phyloP scores from a whole-genome alignment of 2,888 invertebrate species.

The Mythimna albipuncta region DNA sequence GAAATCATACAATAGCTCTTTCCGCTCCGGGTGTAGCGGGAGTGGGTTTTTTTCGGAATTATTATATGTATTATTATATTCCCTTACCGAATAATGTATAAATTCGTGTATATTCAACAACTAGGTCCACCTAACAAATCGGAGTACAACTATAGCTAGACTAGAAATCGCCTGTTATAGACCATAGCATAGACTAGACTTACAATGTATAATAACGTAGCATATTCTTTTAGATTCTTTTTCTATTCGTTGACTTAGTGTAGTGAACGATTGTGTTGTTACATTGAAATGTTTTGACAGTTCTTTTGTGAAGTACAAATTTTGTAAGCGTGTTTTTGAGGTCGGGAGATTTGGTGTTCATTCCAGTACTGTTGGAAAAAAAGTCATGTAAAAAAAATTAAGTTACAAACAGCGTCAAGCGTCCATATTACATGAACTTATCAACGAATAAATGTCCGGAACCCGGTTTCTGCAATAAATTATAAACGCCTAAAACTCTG shows the following conservation, averaged over 20 bases:
- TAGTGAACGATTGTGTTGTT: conserved; percentile 53
- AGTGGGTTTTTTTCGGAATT: no score
- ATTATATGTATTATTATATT: no score
- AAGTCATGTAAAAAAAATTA: no score
- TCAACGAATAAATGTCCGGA: background rate
- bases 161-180: conserved; percentile 53
- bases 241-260: conserved; percentile 50
- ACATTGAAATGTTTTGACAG: conserved; percentile 30
- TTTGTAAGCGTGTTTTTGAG: conserved; percentile 53
- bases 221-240: conserved; percentile 45
- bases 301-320: conserved; percentile 59
- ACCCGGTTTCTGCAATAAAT: background rate
- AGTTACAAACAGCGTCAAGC: no score
- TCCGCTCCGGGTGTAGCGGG: no score
- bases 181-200: conserved; percentile 48
- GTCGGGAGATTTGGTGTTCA: conserved; percentile 12
- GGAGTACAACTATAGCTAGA: conserved; percentile 52
- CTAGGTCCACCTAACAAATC: conserved; percentile 11
- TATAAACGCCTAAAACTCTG: background rate
- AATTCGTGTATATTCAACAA: conserved; percentile 40
- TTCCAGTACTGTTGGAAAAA: conserved; percentile 35
- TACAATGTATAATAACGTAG: conserved; percentile 44
- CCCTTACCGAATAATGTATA: background rate
- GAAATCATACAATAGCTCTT: no score
- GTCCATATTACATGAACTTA: background rate